Evolutionary conservation across 2,113 vertebrate genomes (phyloP), one percentile per base, ranked within the genome.

Genomic region (Lycaon pictus): DNA sequence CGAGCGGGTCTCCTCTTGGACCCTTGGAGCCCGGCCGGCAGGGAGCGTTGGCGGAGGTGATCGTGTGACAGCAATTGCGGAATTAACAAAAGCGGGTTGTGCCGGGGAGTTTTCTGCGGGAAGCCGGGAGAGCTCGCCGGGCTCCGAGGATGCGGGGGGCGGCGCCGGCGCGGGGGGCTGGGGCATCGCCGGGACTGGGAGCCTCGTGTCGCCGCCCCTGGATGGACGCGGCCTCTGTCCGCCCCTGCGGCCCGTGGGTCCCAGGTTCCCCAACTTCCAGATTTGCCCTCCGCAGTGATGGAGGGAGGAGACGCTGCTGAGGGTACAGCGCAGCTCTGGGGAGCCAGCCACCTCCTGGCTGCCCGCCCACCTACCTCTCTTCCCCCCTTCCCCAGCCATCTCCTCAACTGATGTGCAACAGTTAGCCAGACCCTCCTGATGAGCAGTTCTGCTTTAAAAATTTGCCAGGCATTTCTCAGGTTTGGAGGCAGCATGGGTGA

Each of bases 41-140:
- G 22, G 63, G 58, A 35, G 82, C 58, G 82, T 43, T 35, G 88
- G 37, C 17, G 97, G 71, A 92, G 96, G 91, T 32, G 93, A 83
- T 48, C 91, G 58, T 69, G 96, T 95, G 97, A 74, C 95, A 17
- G 96, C 90, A 32, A 88, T 93, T 77, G 95, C 93, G 35, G 96
- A 74, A 95, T 93, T 89, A 55, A 97, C 96, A 96, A 92, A 93
- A 97, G 98, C 96, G 84, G 58, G 7, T 51, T 86, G 92, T 84
- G 90, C 88, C 35, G 48, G 79, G 96, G 96, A 97, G 96, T 97
- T 97, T 95, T 25, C 56, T 80, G 96, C 83, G 69, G 95, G 89
- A 83, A 96, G 82, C 95, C 11, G 92, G 63, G 43, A 92, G 85
- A 48, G 53, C 95, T 74, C 55, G 43, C 88, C 22, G 0, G 43